Evolutionary conservation across 1,140 invertebrate species (phyloP).

Genomic region (Cydia splendana): DNA sequence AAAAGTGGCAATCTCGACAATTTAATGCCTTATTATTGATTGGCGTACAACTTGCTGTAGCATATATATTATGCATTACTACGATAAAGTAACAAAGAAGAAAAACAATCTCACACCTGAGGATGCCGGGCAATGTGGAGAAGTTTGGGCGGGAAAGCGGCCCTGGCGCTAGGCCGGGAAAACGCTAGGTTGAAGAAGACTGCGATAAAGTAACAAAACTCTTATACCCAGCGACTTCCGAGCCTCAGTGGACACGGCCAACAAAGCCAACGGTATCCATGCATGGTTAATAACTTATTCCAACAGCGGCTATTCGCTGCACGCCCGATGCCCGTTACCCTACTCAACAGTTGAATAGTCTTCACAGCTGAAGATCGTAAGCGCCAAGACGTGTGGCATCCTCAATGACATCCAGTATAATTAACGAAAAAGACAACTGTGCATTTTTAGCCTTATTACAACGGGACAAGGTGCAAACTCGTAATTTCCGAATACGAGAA

Average conservation of each 20-base stretch:
- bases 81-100: too few species aligned
- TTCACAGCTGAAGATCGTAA: background rate
- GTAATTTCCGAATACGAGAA: background rate
- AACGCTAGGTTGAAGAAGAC: too few species aligned
- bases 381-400: background rate
- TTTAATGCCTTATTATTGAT: too few species aligned
- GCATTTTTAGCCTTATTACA: background rate
- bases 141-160: too few species aligned
- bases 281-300: slow-evolving; percentile 32
- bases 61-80: too few species aligned
- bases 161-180: too few species aligned
- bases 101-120: too few species aligned
- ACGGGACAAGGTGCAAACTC: background rate
- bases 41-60: too few species aligned
- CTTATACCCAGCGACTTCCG: background rate
- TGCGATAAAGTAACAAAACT: too few species aligned
- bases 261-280: slow-evolving; percentile 21
- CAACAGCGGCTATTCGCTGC: background rate
- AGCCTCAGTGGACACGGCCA: background rate
- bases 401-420: background rate
- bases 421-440: background rate
- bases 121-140: too few species aligned
- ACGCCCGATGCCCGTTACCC: background rate
- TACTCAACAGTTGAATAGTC: slow-evolving; percentile 5
- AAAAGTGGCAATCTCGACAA: too few species aligned